Percentiles rank a stretch among this genome's conserved stretches.
These are phyloP conservation scores for Alauda arvensis DNA, from an alignment of 2,797 vertebrate species.

Conservation along the genomic window DNA sequence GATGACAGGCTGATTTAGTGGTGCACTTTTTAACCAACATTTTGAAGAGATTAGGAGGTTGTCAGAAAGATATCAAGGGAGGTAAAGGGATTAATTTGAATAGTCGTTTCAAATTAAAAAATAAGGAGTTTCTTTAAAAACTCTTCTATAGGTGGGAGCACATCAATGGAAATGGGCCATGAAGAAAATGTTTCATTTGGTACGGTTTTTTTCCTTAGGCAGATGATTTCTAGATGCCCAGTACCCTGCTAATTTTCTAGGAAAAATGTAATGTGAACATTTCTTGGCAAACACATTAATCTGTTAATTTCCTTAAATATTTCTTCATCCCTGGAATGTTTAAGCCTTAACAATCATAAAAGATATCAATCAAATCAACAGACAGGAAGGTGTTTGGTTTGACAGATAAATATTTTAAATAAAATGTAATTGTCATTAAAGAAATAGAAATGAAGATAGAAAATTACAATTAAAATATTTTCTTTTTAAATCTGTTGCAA, in stretches of 20 bases:
- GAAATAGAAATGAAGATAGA: neutral
- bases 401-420: slow-evolving; percentile 26
- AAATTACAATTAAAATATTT: neutral
- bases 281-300: slow-evolving; percentile 27
- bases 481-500: neutral
- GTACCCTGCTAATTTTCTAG: slow-evolving; percentile 1
- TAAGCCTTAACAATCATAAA: slow-evolving; percentile 33
- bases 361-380: slow-evolving; percentile 3
- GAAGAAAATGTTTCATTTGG: slow-evolving; percentile 15
- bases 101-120: slow-evolving; percentile 58
- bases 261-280: slow-evolving; percentile 28
- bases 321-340: slow-evolving; percentile 21
- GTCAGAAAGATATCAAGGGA: slow-evolving; percentile 60
- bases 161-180: neutral
- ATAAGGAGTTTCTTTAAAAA: slow-evolving; percentile 44
- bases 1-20: slow-evolving; percentile 65
- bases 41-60: slow-evolving; percentile 64
- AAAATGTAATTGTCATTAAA: slow-evolving; percentile 11
- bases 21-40: slow-evolving; percentile 60
- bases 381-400: slow-evolving; percentile 7
- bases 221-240: slow-evolving; percentile 9
- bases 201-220: neutral
- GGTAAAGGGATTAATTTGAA: slow-evolving; percentile 62
- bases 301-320: slow-evolving; percentile 33
- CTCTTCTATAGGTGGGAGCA: neutral